Evolutionary conservation across 2,113 vertebrate species (phyloP).

Genomic region (Sterrhoptilus dennistouni): DNA sequence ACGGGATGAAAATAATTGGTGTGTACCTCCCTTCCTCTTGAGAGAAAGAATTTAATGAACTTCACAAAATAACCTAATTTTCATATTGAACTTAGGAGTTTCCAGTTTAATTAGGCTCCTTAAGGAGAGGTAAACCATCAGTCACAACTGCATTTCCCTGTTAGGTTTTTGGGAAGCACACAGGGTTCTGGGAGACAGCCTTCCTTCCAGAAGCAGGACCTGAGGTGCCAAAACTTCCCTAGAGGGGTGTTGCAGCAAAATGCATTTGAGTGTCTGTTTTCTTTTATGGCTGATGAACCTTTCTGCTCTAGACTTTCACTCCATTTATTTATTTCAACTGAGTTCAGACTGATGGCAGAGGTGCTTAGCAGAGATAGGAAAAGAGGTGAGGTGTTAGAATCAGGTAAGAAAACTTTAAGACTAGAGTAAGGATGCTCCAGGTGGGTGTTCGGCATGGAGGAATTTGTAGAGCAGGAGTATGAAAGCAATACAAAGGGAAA

Average conservation of each 20-base stretch:
- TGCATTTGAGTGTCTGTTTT: background rate
- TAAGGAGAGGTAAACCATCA: background rate
- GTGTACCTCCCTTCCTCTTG: background rate
- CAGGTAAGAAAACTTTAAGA: background rate
- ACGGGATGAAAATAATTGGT: background rate
- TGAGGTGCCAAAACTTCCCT: background rate
- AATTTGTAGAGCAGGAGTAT: background rate
- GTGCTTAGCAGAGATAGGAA: background rate
- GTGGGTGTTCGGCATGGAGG: background rate
- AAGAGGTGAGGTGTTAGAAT: background rate
- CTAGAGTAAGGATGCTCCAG: background rate
- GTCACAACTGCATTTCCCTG: background rate
- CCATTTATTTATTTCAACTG: background rate
- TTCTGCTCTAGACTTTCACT: background rate
- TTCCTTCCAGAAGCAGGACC: background rate
- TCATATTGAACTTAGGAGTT: background rate
- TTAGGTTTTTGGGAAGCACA: background rate
- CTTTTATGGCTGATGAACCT: background rate
- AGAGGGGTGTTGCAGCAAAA: background rate
- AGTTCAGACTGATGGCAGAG: background rate
- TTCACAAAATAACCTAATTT: background rate
- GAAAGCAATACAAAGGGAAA: background rate
- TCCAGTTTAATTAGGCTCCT: background rate
- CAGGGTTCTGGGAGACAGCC: background rate
- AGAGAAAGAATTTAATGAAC: background rate